Evolutionary conservation across 2,888 invertebrate genomes (phyloP), one percentile per base, ranked within the genome.

Genomic region (Sesia bembeciformis): DNA sequence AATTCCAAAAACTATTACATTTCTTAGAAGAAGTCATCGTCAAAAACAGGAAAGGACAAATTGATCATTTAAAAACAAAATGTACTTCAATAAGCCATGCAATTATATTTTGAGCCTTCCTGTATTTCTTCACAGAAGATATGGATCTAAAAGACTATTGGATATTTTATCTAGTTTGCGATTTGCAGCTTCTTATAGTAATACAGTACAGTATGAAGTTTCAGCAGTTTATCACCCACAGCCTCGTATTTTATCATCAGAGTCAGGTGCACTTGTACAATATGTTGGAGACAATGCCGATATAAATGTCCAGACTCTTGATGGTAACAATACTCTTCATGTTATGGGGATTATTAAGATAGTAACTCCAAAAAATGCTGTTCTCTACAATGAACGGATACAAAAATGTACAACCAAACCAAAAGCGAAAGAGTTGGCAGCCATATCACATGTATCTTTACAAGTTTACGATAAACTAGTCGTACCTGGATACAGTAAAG

Each of bases 101-200:
- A 56, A 75, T 78, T 54, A 73, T 75, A 65, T 54, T 66, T 68
- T n/a, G n/a, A n/a, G n/a, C n/a, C n/a, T n/a, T n/a, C n/a, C n/a
- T 3, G 40, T 6, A 6, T 42, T 58, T 6, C 39, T 59, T 49
- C 51, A 59, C 49, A 40, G 50, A 50, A 57, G 50, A 52, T 59
- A 53, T 54, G 57, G 8, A 23, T 56, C 58, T 7, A 51, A 52
- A 53, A 40, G 7, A 7, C 23, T 58, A 39, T 49, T 60, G 4
- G 56, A 60, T 43, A 38, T 60, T 5, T 40, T 60, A 39, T 52
- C 56, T 1, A 38, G 43, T n/a, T 40, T 60, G 4, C 58, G 60
- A 42, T 60, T 57, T 23, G 46, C 51, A 53, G 53, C 57, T 4
- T 49, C 55, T 5, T 60, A 60, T 52, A 42, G 50, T 6, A 52